These are phyloP conservation scores for Hyppa rectilinea DNA, from an alignment of 2,888 invertebrate genomes.

Conservation along the genomic window DNA sequence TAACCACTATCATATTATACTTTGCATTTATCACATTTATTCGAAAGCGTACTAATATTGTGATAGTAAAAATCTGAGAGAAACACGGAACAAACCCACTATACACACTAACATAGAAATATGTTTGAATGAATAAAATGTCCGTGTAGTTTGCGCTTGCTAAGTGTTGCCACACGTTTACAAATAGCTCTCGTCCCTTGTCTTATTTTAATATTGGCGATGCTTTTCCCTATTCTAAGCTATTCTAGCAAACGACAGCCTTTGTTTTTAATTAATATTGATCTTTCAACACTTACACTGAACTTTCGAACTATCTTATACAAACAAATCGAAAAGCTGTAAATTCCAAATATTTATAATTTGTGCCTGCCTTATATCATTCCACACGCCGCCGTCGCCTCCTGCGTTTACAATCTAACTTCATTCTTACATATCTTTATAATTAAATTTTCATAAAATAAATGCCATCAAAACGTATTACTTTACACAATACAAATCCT, in stretches of 20 bases:
- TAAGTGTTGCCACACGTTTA: constrained; percentile 58
- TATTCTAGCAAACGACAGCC: constrained; percentile 80
- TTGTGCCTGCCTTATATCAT: constrained; percentile 41
- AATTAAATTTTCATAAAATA: constrained; percentile 52
- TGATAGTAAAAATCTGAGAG: constrained; percentile 51
- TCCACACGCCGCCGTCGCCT: constrained; percentile 10
- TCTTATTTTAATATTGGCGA: constrained; percentile 69
- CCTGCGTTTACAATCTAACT: constrained; percentile 18
- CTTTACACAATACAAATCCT: constrained; percentile 51
- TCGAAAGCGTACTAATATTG: constrained; percentile 66
- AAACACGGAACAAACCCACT: constrained; percentile 63
- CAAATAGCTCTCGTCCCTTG: constrained; percentile 44
- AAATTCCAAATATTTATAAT: constrained; percentile 51
- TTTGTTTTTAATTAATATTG: constrained; percentile 76
- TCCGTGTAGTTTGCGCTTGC: constrained; percentile 49
- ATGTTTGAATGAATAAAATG: constrained; percentile 25
- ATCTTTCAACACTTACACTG: constrained; percentile 71
- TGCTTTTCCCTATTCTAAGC: constrained; percentile 69
- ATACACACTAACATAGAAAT: constrained; percentile 57
- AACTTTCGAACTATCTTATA: constrained; percentile 69
- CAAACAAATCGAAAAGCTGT: constrained; percentile 57
- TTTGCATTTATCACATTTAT: constrained; percentile 77
- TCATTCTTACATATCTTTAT: constrained; percentile 27
- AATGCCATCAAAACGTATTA: constrained; percentile 45
- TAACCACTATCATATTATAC: constrained; percentile 67